Conservation (phyloP, 2,888 invertebrate genomes). For the Drosophila austrosaltans region DNA sequence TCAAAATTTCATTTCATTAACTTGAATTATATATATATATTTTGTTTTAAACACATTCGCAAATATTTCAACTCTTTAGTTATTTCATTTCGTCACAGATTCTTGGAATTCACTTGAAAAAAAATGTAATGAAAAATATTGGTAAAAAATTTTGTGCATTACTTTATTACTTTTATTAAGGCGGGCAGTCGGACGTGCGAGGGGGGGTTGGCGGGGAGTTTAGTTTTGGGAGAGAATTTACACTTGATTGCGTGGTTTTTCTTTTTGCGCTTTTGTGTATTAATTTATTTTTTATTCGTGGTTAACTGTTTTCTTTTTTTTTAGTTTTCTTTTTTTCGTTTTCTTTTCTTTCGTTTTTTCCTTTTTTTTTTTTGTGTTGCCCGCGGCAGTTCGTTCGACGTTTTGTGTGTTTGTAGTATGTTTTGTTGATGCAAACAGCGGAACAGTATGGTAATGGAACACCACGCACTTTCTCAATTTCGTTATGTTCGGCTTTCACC, state of each 20-base stretch:
- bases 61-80: neutral
- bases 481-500: constrained; percentile 37
- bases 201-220: neutral
- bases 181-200: too few relatives aligned
- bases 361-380: constrained; percentile 37
- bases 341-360: constrained; percentile 8
- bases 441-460: constrained; percentile 63
- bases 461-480: constrained; percentile 45
- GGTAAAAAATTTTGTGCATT: too few relatives aligned
- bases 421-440: constrained; percentile 29
- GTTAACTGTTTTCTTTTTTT: constrained; percentile 26
- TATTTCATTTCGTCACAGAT: neutral
- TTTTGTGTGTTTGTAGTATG: constrained; percentile 16
- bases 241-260: constrained; percentile 13
- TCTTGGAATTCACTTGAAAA: constrained; percentile 5
- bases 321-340: constrained; percentile 26
- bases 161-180: constrained; percentile 6
- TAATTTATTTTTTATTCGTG: constrained; percentile 6
- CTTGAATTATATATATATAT: neutral
- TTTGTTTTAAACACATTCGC: neutral
- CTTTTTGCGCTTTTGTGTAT: neutral
- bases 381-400: constrained; percentile 60
- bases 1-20: neutral
- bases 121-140: neutral
- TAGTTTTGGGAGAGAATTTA: neutral